Evolutionary conservation across 2,888 invertebrate genomes (phyloP), one percentile per base, ranked within the genome.

Genomic region (Diplazon laetatorius): DNA sequence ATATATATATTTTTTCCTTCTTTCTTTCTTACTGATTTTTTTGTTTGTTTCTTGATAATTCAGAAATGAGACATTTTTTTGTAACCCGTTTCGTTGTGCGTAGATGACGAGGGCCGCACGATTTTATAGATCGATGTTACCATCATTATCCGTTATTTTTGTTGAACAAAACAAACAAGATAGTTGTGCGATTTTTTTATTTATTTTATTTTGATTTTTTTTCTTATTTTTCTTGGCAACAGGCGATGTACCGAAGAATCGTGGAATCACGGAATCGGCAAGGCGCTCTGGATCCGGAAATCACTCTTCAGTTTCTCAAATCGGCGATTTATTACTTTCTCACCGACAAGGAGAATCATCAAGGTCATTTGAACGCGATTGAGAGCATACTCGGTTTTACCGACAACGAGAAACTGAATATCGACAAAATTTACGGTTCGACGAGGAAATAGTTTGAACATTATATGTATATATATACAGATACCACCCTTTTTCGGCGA

Each of bases 241-340:
- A 97, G 97, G 96, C 96, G 87, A 96, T 96, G 95, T 96, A 96
- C 91, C 94, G 95, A 87, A 95, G 96, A 89, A 93, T 96, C 87
- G 93, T 96, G 91, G 96, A 96, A 91, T 94, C 95, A 82, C 95
- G 95, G 91, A 94, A 93, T 89, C 94, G 92, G 89, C 95, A 94
- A 90, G 94, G 93, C 83, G 94, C 93, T 84, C 94, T 96, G 73
- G 97, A 97, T 92, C 97, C 97, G n/a, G 97, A 97, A 91, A 95
- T 97, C 82, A 97, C 97, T 18, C 92, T 98, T 87, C 97, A 97
- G 91, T 98, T 98, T 92, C 93, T 98, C 80, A 97, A 97, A 92
- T 97, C 97, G 79, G 97, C 98, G 68, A 94, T 98, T 87, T 98
- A 97, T 91, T 97, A 98, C 91, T 98, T 97, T 91, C 93, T 98